These are phyloP conservation scores for Drosophila incognita DNA, from an alignment of 2,888 invertebrate genomes.

Conservation along the genomic window DNA sequence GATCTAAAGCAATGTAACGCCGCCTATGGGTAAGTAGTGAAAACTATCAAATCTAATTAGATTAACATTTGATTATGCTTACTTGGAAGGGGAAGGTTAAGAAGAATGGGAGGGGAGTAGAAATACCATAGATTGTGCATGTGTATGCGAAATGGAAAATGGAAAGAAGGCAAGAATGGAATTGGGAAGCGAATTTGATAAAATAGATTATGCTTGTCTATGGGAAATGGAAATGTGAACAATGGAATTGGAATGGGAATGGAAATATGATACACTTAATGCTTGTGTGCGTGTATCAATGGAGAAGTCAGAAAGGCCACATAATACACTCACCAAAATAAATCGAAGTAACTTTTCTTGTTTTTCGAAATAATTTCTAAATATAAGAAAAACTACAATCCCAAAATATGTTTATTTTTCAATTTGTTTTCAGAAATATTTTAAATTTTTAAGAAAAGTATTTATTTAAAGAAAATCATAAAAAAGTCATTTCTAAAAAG, in stretches of 20 bases:
- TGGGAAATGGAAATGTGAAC: background rate
- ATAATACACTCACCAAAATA: background rate
- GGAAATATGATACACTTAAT: slow-evolving; percentile 7
- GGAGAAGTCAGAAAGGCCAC: background rate
- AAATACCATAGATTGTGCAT: slow-evolving; percentile 50
- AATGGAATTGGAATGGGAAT: background rate
- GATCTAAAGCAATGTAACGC: slow-evolving; percentile 62
- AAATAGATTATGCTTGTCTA: background rate
- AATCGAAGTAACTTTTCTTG: background rate
- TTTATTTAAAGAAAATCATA: too few relatives aligned
- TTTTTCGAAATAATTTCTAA: background rate
- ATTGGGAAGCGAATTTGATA: background rate
- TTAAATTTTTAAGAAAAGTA: too few relatives aligned
- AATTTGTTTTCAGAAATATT: background rate
- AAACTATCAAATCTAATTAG: slow-evolving; percentile 52
- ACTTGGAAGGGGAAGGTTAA: background rate
- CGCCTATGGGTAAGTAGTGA: slow-evolving; percentile 54
- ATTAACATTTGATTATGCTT: slow-evolving; percentile 16
- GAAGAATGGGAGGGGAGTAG: background rate
- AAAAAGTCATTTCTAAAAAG: too few relatives aligned
- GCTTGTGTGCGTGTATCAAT: background rate
- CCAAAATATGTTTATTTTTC: background rate
- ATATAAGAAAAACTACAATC: background rate
- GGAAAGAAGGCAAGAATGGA: background rate
- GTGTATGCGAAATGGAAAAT: background rate